These are phyloP conservation scores for Melanerpes aurifrons DNA, from an alignment of 2,113 vertebrate species.

Conservation along the genomic window DNA sequence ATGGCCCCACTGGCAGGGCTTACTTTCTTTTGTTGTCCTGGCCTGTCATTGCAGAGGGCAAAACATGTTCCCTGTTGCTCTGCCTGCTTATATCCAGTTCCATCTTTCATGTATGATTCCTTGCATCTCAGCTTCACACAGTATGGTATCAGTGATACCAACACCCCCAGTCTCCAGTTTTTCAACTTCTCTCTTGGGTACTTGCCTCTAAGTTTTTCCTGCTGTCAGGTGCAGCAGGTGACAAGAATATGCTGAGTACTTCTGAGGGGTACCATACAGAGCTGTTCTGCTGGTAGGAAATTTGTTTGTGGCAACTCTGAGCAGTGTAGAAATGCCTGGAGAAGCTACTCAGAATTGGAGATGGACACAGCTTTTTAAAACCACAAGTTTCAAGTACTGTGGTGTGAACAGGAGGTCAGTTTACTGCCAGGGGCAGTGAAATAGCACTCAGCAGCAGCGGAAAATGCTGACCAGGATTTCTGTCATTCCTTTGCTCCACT, in stretches of 20 bases:
- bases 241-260: background rate
- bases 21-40: background rate
- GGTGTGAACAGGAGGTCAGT: background rate
- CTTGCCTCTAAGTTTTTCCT: background rate
- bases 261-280: background rate
- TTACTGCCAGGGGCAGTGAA: background rate
- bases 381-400: background rate
- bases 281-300: background rate
- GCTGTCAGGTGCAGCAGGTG: background rate
- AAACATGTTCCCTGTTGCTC: background rate
- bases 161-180: background rate
- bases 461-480: conserved; percentile 9
- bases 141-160: background rate
- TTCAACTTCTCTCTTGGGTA: background rate
- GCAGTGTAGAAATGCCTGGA: background rate
- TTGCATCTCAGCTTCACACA: background rate
- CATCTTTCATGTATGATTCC: background rate
- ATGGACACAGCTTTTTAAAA: background rate
- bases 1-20: background rate
- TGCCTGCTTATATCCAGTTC: background rate
- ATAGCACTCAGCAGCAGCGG: background rate
- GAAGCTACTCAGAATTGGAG: conserved; percentile 29
- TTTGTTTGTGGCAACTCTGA: background rate
- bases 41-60: background rate
- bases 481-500: background rate